Base-by-base conservation (phyloP, 2,113 vertebrate genomes). In the Echinops telfairi region DNA sequence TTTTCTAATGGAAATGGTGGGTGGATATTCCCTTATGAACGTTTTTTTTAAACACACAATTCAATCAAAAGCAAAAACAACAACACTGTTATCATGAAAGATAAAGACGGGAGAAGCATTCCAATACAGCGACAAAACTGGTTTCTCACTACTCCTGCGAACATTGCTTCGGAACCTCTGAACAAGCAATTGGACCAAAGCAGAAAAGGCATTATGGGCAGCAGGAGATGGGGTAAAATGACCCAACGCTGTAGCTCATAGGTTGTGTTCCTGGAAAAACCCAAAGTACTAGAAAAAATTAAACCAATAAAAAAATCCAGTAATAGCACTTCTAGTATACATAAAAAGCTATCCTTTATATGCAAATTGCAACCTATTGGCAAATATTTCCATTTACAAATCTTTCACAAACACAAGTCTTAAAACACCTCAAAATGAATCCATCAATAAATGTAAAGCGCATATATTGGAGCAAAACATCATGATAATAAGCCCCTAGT, bases 221-320 rank as follows among this genome's bases (percentile, higher is more conserved):
- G 0, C 0, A 5, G 27, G 31, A 86, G 68, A 40, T 2, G 60
- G 47, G 10, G 40, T 6, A 19, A 86, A 88, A 27, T 29, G 7
- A 25, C 15, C 10, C 1, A n/a, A 66, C 68, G 36, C 40, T 94
- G 16, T 92, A 66, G 38, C 33, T 64, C 38, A 76, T 31, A 38
- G 58, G 38, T 23, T 40, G 15, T 75, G 22, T 43, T 81, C 53
- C 70, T 83, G 36, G 68, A 73, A 84, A 89, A 92, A 22, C 47
- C 12, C 47, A 6, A 70, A 92, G 58, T 84, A 88, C 78, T 9
- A 93, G 62, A 89, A 95, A 87, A 62, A 20, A 90, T 62, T 83
- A 93, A 87, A 88, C 90, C 38, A 88, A 47, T 76, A 78, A 92
- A 47, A 53, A 92, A 79, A 68, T 10, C 38, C 38, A 64, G n/a